Percentiles rank a stretch among this genome's conserved stretches.
Conservation (phyloP, 2,797 vertebrate species). For the Argya squamiceps region DNA sequence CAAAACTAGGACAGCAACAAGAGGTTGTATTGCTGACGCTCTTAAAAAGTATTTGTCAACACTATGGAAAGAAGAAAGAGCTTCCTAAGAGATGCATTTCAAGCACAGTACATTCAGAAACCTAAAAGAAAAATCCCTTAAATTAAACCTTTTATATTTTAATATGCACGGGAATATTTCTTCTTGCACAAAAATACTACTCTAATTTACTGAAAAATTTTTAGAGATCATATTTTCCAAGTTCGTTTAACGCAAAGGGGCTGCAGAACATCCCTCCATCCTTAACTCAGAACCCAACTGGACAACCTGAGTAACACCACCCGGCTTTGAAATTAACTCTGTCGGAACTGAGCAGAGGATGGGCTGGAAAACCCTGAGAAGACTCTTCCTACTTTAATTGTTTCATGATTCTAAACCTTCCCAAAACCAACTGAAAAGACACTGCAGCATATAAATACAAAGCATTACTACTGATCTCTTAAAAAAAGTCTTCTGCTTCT, state of each 20-base stretch:
- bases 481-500: not conserved
- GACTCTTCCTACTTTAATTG: not conserved
- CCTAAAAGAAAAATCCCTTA: not conserved
- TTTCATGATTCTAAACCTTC: not conserved
- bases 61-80: not conserved
- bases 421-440: not conserved
- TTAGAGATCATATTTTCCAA: not conserved
- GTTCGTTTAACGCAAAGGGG: not conserved
- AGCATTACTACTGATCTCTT: not conserved
- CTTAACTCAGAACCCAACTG: not conserved
- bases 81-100: not conserved
- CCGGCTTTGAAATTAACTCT: not conserved
- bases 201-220: not conserved
- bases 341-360: accelerated
- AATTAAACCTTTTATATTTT: not conserved
- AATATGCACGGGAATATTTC: not conserved
- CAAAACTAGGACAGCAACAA: not conserved
- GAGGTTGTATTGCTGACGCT: not conserved
- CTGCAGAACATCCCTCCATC: not conserved
- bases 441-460: not conserved
- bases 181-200: not conserved
- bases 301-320: not conserved
- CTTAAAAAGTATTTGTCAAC: not conserved
- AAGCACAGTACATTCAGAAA: not conserved
- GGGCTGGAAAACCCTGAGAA: not conserved